A percentile compares a stretch with the other conserved stretches of the same genome.
Evolutionary conservation across 2,113 vertebrate species (phyloP).

Genomic region (Zosterops japonicus): DNA sequence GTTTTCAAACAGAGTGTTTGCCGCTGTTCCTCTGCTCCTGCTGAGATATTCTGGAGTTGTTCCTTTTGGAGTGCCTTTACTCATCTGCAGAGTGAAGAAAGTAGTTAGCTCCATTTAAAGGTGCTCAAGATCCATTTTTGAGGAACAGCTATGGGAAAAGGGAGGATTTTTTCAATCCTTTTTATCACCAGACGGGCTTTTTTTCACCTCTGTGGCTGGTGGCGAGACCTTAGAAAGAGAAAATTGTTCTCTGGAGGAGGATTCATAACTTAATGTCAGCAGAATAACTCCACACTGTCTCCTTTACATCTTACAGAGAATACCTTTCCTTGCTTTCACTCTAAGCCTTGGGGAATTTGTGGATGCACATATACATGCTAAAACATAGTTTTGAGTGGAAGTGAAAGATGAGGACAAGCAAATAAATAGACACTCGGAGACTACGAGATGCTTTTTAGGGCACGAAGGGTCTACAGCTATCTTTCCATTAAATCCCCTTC

Average conservation of each 20-base stretch:
- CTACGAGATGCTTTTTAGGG: neutral
- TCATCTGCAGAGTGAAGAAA: neutral
- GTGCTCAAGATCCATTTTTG: neutral
- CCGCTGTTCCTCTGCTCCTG: accelerated
- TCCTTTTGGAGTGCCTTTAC: neutral
- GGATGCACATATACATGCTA: accelerated
- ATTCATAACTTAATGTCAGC: neutral
- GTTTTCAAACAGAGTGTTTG: neutral
- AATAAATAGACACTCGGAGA: neutral
- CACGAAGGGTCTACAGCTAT: neutral
- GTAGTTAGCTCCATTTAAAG: neutral
- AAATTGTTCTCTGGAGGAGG: neutral
- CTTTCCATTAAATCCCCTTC: neutral
- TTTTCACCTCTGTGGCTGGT: neutral
- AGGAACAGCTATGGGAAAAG: neutral
- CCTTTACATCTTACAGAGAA: neutral
- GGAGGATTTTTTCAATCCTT: neutral
- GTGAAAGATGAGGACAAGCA: neutral
- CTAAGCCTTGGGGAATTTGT: neutral
- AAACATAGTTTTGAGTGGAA: neutral
- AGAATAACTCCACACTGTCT: neutral
- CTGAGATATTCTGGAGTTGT: neutral
- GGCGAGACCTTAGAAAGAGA: neutral
- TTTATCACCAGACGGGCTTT: neutral
- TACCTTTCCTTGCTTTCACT: neutral